Evolutionary conservation across 2,888 invertebrate species (phyloP).

Genomic region (Mythimna vitellina): DNA sequence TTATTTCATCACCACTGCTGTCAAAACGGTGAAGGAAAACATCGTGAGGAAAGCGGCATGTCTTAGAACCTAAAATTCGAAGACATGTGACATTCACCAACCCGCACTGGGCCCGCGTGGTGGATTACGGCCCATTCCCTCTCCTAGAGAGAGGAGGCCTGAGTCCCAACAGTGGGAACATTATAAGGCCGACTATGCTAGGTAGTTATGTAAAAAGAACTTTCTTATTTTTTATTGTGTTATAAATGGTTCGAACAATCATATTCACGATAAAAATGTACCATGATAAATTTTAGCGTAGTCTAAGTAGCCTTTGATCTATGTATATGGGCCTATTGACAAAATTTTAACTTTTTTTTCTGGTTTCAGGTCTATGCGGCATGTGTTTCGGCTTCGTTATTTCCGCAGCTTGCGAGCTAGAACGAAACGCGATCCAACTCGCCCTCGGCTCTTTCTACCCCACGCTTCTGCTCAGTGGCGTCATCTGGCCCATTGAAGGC

Average conservation of each 20-base stretch:
- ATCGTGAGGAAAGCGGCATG: too few relatives aligned
- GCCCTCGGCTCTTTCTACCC: conserved; percentile 99
- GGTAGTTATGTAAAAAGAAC: too few relatives aligned
- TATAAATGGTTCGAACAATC: not conserved
- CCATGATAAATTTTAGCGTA: not conserved
- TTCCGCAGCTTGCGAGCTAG: conserved; percentile 97
- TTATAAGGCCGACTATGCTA: too few relatives aligned
- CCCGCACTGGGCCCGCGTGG: too few relatives aligned
- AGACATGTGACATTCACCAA: too few relatives aligned
- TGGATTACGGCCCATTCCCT: too few relatives aligned
- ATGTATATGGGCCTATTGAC: too few relatives aligned
- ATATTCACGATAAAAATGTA: not conserved
- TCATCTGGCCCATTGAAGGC: conserved; percentile 99
- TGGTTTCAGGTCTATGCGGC: conserved; percentile 93
- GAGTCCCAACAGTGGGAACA: too few relatives aligned
- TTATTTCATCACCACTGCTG: too few relatives aligned
- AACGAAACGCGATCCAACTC: conserved; percentile 97
- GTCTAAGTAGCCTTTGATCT: not conserved
- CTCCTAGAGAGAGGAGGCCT: too few relatives aligned
- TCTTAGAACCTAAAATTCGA: too few relatives aligned
- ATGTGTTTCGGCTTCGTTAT: conserved; percentile 99
- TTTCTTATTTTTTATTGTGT: conserved; percentile 1
- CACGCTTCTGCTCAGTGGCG: conserved; percentile 97
- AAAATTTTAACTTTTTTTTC: not conserved
- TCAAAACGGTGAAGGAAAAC: too few relatives aligned